phyloP scores from a whole-genome alignment of 2,113 vertebrate genomes.

The Mesoclemmys tuberculata region DNA sequence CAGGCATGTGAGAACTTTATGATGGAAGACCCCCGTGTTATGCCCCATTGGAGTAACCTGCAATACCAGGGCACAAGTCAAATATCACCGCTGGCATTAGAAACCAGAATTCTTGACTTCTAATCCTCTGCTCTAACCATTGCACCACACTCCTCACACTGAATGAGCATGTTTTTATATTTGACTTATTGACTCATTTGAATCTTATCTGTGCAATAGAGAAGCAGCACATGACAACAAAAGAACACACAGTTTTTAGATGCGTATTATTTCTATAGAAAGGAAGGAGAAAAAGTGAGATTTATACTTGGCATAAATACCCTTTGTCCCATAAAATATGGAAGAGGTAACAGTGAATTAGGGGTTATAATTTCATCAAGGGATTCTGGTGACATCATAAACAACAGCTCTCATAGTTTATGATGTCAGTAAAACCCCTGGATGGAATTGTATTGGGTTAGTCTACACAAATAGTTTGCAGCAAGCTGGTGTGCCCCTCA shows the following conservation, averaged over 20 bases:
- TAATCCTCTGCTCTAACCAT: neutral
- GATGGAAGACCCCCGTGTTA: too few relatives aligned
- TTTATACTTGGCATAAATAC: neutral
- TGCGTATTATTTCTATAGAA: neutral
- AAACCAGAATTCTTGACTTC: neutral
- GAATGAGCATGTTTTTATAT: neutral
- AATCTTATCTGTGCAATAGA: neutral
- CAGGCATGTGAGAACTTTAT: neutral
- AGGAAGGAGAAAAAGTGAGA: neutral
- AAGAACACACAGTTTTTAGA: neutral
- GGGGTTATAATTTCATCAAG: neutral
- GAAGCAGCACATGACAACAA: neutral
- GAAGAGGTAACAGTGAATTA: neutral
- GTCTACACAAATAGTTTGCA: too few relatives aligned
- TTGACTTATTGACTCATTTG: neutral
- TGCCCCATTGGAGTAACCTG: neutral
- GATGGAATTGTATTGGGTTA: neutral
- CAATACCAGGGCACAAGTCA: neutral
- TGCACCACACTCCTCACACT: neutral
- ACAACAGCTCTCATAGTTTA: neutral
- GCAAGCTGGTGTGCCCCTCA: too few relatives aligned
- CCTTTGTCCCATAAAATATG: neutral
- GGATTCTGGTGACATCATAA: conserved; percentile 40
- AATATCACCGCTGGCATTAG: neutral
- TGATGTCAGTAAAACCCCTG: conserved; percentile 33